These are phyloP conservation scores for Catocala fraxini DNA, from an alignment of 2,888 invertebrate species.

Conservation along the genomic window DNA sequence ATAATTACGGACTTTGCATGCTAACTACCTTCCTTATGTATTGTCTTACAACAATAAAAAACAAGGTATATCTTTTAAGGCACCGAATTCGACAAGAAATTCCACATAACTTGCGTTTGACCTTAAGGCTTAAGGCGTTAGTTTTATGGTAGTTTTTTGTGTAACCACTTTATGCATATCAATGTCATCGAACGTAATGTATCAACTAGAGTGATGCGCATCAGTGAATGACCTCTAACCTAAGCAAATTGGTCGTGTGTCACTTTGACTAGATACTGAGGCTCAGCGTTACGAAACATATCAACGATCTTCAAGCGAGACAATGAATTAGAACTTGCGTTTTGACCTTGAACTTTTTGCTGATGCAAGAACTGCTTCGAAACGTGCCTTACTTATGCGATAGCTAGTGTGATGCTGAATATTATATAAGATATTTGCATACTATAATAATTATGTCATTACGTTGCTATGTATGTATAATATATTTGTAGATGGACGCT, in stretches of 20 bases:
- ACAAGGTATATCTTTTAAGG: constrained; percentile 35
- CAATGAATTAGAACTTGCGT: constrained; percentile 42
- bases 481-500: neutral
- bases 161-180: constrained; percentile 3
- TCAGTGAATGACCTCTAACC: constrained; percentile 35
- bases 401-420: no score
- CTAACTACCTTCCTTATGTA: constrained; percentile 35
- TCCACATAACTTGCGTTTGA: constrained; percentile 1
- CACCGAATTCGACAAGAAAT: constrained; percentile 4
- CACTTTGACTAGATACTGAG: constrained; percentile 20
- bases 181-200: constrained; percentile 19
- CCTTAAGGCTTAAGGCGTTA: no score
- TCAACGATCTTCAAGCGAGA: constrained; percentile 23
- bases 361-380: constrained; percentile 29
- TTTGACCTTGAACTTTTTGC: constrained; percentile 44
- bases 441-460: neutral
- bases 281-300: constrained; percentile 34
- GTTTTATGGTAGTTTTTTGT: neutral
- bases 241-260: constrained; percentile 18
- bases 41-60: constrained; percentile 29
- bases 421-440: neutral
- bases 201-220: constrained; percentile 32
- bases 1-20: constrained; percentile 22
- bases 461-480: no score
- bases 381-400: neutral